phyloP scores from a whole-genome alignment of 2,113 vertebrate genomes.

The Myiagra hebetior region DNA sequence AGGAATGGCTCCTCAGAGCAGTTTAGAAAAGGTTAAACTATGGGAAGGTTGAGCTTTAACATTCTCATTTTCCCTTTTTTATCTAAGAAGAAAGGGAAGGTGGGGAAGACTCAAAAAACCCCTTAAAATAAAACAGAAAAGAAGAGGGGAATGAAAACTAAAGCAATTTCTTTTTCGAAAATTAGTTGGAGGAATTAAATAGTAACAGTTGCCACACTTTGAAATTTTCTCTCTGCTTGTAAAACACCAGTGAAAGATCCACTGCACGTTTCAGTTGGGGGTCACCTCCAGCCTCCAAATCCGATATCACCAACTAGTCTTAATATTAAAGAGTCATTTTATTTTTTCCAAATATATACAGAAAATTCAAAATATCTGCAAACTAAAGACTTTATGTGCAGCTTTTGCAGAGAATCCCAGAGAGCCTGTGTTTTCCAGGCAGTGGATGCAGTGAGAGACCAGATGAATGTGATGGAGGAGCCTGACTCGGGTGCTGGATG shows the following conservation, averaged over 20 bases:
- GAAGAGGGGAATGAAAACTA: neutral
- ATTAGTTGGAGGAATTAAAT: neutral
- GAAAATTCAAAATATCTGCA: neutral
- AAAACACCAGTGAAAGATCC: neutral
- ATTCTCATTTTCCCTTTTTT: neutral
- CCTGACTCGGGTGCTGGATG: rapidly evolving
- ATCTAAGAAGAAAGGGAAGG: neutral
- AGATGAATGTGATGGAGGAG: rapidly evolving
- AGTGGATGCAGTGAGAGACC: rapidly evolving
- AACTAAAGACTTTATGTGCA: neutral
- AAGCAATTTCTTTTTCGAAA: neutral
- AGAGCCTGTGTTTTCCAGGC: neutral
- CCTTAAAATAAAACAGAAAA: neutral
- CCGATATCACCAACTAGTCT: neutral
- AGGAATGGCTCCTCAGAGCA: neutral
- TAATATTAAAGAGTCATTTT: neutral
- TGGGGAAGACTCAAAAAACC: neutral
- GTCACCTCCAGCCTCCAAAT: neutral
- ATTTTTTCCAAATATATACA: neutral
- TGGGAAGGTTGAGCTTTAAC: neutral
- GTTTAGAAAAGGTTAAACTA: neutral
- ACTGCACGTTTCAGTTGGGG: neutral
- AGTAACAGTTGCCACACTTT: neutral
- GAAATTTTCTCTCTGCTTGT: neutral
- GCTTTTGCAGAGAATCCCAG: neutral